Evolutionary conservation across 1,140 invertebrate genomes (phyloP), one percentile per base, ranked within the genome.

Genomic region (Brachionus manjavacas): DNA sequence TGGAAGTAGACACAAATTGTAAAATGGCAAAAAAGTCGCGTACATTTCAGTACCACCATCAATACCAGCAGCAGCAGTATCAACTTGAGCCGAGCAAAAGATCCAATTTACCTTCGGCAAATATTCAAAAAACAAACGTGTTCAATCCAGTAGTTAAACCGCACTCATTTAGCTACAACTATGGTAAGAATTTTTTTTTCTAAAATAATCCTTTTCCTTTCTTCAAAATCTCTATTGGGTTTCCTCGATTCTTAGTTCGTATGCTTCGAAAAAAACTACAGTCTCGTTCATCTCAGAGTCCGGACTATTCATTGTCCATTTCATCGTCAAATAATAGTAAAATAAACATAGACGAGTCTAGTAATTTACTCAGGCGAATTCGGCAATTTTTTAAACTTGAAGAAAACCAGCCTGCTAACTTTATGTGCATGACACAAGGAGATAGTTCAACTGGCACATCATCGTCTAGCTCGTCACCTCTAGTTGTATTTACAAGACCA

Each of bases 331-430:
- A 72, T 41, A 72, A 39, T 76, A 76, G 72, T 76, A 76, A 76
- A 76, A 76, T 76, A 49, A 76, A 76, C 23, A 46, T 76, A 76
- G 72, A 76, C 16, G 72, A 76, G 41, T 76, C 72, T 25, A 76
- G 72, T 76, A 76, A 46, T 49, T 28, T 76, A 12, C 25, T 76
- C 11, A 76, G 25, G 12, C 39, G 72, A 14, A 76, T 76, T 12
- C 16, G 72, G 4, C n/a, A 76, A 11, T 76, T 76, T 49, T 76
- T 76, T 41, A 72, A 72, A 72, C 11, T 72, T 3, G 68, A 72
- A 39, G 68, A 72, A 20, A 39, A 35, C 3, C 16, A 72, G n/a
- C 31, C 31, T 16, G 16, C 4, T 68, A 72, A 72, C 23, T 72
- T 72, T 16, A 41, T 72, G 35, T 72, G 68, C 16, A 20, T 39